A percentile compares a stretch with the other conserved stretches of the same genome.
phyloP scores from a whole-genome alignment of 2,797 vertebrate species.

The Chanos chanos region DNA sequence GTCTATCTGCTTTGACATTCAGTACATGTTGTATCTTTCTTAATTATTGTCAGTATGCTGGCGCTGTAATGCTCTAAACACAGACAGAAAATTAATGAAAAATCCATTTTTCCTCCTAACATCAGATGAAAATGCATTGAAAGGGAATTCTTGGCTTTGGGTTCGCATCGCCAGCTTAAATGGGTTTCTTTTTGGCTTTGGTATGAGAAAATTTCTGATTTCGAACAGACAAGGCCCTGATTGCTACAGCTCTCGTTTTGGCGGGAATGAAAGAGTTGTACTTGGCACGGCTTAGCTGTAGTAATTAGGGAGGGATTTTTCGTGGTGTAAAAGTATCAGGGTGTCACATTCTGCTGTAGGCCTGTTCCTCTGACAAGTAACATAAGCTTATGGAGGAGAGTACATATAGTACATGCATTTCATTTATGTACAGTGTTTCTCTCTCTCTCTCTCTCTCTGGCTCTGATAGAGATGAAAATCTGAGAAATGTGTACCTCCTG shows the following conservation, averaged over 20 bases:
- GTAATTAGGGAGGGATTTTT: neutral
- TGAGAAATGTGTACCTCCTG: too few relatives aligned
- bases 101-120: conserved; percentile 22
- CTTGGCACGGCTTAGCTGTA: too few relatives aligned
- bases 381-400: too few relatives aligned
- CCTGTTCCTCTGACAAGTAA: too few relatives aligned
- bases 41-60: conserved; percentile 33
- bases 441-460: too few relatives aligned
- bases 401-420: too few relatives aligned
- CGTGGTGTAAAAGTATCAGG: neutral
- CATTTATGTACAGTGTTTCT: too few relatives aligned
- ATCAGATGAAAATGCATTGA: conserved; percentile 42
- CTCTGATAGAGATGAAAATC: too few relatives aligned
- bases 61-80: conserved; percentile 34
- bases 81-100: conserved; percentile 42
- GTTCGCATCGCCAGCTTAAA: conserved; percentile 33
- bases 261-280: conserved; percentile 4
- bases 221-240: conserved; percentile 26
- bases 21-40: conserved; percentile 29
- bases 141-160: conserved; percentile 32
- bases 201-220: conserved; percentile 37
- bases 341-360: neutral
- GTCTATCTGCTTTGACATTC: conserved; percentile 34
- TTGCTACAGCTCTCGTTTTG: conserved; percentile 30
- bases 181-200: conserved; percentile 35